Percentiles rank a stretch among this genome's conserved stretches.
These are phyloP conservation scores for Loxodonta africana DNA, from an alignment of 2,113 vertebrate genomes.

Conservation along the genomic window DNA sequence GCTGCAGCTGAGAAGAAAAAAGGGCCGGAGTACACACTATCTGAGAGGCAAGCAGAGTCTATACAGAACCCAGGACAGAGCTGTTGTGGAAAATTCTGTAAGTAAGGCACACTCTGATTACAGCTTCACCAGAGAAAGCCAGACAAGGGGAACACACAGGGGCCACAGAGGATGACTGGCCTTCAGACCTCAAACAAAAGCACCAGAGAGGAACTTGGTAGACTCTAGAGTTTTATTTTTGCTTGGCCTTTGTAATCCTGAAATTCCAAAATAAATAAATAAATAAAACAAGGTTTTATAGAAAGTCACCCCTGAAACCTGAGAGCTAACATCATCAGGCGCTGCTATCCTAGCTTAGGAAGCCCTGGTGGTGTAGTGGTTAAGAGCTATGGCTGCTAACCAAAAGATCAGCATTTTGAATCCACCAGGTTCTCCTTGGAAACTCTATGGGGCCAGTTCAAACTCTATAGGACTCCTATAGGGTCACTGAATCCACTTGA, in stretches of 20 bases:
- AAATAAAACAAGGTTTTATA: constrained; percentile 51
- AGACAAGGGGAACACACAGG: constrained; percentile 49
- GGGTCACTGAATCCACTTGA: too few relatives aligned
- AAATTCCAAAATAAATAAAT: constrained; percentile 64
- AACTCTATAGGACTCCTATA: too few relatives aligned
- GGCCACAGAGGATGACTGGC: constrained; percentile 71
- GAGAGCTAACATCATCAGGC: constrained; percentile 76
- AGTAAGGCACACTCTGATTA: constrained; percentile 68
- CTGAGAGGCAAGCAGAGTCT: constrained; percentile 15
- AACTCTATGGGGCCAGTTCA: too few relatives aligned
- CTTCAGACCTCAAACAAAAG: constrained; percentile 70
- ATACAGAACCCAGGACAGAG: constrained; percentile 63
- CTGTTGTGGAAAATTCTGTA: constrained; percentile 65
- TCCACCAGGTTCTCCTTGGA: too few relatives aligned
- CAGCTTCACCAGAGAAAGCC: constrained; percentile 66
- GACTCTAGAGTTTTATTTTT: constrained; percentile 39
- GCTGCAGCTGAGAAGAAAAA: constrained; percentile 39
- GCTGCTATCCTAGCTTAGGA: constrained; percentile 60
- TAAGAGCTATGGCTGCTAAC: too few relatives aligned
- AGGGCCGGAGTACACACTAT: constrained; percentile 16
- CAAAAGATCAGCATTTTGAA: too few relatives aligned
- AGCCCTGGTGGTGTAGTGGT: too few relatives aligned
- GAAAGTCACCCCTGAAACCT: constrained; percentile 71
- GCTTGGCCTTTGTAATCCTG: neutral
- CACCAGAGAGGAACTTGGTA: constrained; percentile 75